Percentiles rank a stretch among this genome's conserved stretches.
phyloP scores from a whole-genome alignment of 2,113 vertebrate genomes.

The Leucosticte australis region DNA sequence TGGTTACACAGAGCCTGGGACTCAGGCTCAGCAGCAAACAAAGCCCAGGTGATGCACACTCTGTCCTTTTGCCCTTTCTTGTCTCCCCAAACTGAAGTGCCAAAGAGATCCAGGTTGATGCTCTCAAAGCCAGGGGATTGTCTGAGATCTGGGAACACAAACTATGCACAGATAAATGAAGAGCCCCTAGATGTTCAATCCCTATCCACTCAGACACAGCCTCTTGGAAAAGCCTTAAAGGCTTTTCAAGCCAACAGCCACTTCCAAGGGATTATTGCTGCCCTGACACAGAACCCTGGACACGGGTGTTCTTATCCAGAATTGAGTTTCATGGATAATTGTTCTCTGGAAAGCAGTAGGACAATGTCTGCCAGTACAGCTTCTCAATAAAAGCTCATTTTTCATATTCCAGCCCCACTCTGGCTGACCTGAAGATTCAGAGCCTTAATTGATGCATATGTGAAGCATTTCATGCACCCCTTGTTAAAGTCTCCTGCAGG shows the following conservation, averaged over 20 bases:
- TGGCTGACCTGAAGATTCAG: background rate
- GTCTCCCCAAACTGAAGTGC: background rate
- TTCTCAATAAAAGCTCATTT: background rate
- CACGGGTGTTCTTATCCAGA: background rate
- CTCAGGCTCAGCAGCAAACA: background rate
- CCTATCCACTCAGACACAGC: background rate
- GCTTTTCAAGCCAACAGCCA: background rate
- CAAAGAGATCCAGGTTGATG: background rate
- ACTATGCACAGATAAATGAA: background rate
- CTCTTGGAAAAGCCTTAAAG: background rate
- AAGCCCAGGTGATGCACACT: fast-evolving
- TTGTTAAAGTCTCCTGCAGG: background rate
- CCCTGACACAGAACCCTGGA: background rate
- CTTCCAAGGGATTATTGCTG: background rate
- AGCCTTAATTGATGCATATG: fast-evolving
- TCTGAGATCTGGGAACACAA: background rate
- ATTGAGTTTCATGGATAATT: background rate
- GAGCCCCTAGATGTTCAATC: background rate
- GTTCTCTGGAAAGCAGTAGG: background rate
- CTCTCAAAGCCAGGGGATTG: background rate
- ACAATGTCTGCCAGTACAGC: background rate
- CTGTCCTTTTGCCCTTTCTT: background rate
- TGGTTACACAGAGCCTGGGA: background rate
- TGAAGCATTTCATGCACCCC: background rate
- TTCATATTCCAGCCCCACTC: background rate